phyloP scores from a whole-genome alignment of 2,113 vertebrate species.

The Ictalurus furcatus region DNA sequence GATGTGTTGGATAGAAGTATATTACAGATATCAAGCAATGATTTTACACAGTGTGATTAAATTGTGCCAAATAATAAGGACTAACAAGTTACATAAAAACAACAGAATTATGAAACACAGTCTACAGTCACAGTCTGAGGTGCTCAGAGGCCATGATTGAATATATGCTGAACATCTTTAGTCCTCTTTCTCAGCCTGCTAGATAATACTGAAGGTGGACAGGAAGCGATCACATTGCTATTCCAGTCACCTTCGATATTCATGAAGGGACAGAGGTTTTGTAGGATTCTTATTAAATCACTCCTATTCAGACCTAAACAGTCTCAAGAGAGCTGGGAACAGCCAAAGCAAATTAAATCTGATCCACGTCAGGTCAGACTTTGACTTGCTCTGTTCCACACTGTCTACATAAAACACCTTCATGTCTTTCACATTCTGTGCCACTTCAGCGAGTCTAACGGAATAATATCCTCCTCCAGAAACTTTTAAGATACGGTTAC shows the following conservation, averaged over 20 bases:
- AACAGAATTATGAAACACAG: background rate
- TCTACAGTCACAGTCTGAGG: background rate
- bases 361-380: conserved; percentile 58
- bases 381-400: conserved; percentile 51
- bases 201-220: conserved; percentile 22
- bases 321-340: conserved; percentile 41
- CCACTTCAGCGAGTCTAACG: conserved; percentile 58
- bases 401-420: conserved; percentile 57
- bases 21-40: background rate
- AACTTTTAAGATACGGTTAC: background rate
- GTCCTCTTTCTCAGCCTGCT: background rate
- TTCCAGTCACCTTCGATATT: conserved; percentile 52
- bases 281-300: conserved; percentile 48
- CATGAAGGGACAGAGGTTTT: conserved; percentile 39
- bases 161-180: conserved; percentile 3
- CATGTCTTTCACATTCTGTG: conserved; percentile 59
- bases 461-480: conserved; percentile 60
- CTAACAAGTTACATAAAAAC: background rate
- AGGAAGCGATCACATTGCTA: conserved; percentile 43
- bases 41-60: background rate
- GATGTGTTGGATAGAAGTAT: background rate
- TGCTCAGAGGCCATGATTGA: background rate
- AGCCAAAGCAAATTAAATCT: conserved; percentile 62
- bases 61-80: background rate
- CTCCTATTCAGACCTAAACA: conserved; percentile 53